Conservation (phyloP, 2,888 invertebrate species). For the Dastarcus helophoroides region DNA sequence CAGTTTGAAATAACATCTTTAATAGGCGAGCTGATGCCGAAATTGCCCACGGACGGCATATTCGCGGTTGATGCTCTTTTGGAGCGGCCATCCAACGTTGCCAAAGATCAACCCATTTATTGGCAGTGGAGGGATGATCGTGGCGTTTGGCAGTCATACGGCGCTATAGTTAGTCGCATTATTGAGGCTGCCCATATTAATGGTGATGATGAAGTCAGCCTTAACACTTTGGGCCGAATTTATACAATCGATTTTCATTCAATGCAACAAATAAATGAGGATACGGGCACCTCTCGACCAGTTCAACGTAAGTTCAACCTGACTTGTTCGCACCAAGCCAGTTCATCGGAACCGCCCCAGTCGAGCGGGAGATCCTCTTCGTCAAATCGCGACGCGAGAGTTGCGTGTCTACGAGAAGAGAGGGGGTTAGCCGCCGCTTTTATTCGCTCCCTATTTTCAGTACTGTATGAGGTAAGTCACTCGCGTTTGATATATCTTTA, state of each 20-base stretch:
- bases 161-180: conserved; percentile 84
- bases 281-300: conserved; percentile 80
- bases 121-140: conserved; percentile 99
- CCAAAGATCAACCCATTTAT: conserved; percentile 65
- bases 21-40: conserved; percentile 95
- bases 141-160: conserved; percentile 85
- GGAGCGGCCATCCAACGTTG: conserved; percentile 57
- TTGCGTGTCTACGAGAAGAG: conserved; percentile 58
- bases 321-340: conserved; percentile 39
- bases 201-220: conserved; percentile 90
- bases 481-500: no score
- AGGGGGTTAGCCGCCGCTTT: conserved; percentile 57
- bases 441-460: conserved; percentile 71
- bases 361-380: conserved; percentile 26
- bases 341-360: conserved; percentile 20
- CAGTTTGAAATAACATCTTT: conserved; percentile 94
- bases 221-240: conserved; percentile 83
- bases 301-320: conserved; percentile 73
- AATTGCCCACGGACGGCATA: conserved; percentile 87
- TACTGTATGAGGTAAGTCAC: conserved; percentile 72
- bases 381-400: conserved; percentile 49
- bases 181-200: conserved; percentile 90
- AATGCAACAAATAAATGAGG: conserved; percentile 98
- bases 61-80: conserved; percentile 87
- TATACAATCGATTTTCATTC: conserved; percentile 94